Base-by-base conservation (phyloP, 2,888 invertebrate genomes). In the Taphrorychus bicolor region DNA sequence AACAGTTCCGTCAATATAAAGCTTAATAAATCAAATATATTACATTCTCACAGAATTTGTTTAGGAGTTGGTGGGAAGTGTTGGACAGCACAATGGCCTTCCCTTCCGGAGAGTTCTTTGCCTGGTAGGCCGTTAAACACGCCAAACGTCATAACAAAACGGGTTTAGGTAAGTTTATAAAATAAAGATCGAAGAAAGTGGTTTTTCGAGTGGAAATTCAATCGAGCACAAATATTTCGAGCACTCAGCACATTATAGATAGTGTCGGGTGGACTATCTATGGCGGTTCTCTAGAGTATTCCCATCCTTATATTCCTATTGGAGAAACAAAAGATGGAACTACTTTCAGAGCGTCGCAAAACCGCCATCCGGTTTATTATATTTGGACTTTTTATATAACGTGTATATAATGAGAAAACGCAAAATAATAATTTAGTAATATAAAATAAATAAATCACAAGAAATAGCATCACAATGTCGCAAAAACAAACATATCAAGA, bases 1-100 rank as follows among this genome's bases (percentile, higher is more conserved):
- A 69, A 64, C 75, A 74, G 71, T 73, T 72, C 69, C 72, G 66
- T 70, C 73, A 74, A 73, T 45, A 45, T 73, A 74, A 74, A 74
- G 74, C 75, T 74, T 73, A 73, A 72, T 73, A 74, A 74, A 73
- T 68, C 68, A 63, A 68, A 69, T 73, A 72, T 74, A 72, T 72
- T 72, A 72, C 72, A 74, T 71, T 69, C 58, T 69, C 65, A 59
- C 63, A 66, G 64, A 68, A 62, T 59, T 68, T 66, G 61, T 68
- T 65, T 45, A 45, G 54, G 53, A 54, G 60, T 53, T 54, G 18
- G 19, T 40, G 66, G 59, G 64, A 59, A 60, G 64, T 64, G 61
- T 60, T 59, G 67, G 63, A 63, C 63, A 7, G 49, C 48, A 56
- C 52, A 11, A 7, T 21, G 5, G 52, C 61, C 57, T 52, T 54